These are phyloP conservation scores for Acropora yongei DNA, from an alignment of 64 coral and sea anemone genomes.

Conservation along the genomic window DNA sequence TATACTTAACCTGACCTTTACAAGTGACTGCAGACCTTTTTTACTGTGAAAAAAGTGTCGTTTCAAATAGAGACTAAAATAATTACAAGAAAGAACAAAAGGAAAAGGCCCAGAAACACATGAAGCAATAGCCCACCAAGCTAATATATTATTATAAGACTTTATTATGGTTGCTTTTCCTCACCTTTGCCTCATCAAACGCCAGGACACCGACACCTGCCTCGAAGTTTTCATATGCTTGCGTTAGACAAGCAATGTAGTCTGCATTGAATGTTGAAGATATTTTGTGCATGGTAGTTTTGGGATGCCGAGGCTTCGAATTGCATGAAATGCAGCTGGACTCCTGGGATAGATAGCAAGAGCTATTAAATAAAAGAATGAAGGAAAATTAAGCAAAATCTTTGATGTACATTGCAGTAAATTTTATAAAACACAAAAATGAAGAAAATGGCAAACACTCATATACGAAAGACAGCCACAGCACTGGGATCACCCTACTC, in stretches of 20 bases:
- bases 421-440: no score
- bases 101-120: background rate
- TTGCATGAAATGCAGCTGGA: background rate
- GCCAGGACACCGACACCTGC: no score
- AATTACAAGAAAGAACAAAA: slow-evolving; percentile 15
- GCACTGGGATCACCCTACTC: no score
- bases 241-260: background rate
- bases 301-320: background rate
- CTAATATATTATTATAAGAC: no score
- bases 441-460: no score
- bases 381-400: background rate
- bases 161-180: no score
- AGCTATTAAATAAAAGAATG: background rate
- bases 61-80: background rate
- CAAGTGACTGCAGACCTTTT: background rate
- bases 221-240: background rate
- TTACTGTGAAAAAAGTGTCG: background rate
- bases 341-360: slow-evolving; percentile 34
- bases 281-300: slow-evolving; percentile 6
- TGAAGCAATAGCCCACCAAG: slow-evolving; percentile 3
- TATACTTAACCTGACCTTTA: slow-evolving; percentile 16
- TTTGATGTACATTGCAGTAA: no score
- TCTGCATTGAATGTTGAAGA: background rate
- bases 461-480: no score
- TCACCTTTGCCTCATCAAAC: no score